These are phyloP conservation scores for Eristalinus sepulchralis DNA, from an alignment of 2,888 invertebrate genomes.

Conservation along the genomic window DNA sequence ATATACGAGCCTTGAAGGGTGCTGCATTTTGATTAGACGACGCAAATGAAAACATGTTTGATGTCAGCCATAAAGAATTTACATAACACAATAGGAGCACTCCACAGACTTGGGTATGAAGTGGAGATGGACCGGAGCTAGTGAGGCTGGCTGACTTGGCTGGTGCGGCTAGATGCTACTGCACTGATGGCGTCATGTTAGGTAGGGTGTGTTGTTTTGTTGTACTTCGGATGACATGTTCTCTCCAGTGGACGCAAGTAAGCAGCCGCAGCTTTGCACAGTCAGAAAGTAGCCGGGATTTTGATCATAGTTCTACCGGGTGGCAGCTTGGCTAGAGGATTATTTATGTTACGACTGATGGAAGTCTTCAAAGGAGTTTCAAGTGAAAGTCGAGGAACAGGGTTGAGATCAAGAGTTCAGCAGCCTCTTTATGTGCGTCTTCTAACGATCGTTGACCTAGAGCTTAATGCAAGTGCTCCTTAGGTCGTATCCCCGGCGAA, in stretches of 20 bases:
- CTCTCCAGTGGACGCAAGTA: not conserved
- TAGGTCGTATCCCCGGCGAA: no score
- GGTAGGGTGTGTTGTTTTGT: not conserved
- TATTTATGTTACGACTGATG: not conserved
- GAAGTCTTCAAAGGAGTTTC: not conserved
- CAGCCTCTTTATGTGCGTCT: no score
- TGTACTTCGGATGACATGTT: not conserved
- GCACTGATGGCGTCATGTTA: not conserved
- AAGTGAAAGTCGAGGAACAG: no score
- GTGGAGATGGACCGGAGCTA: not conserved
- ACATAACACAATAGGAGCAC: conserved; percentile 67
- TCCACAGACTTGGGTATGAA: conserved; percentile 19
- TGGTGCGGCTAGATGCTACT: not conserved
- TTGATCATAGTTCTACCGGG: not conserved
- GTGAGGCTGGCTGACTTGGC: not conserved
- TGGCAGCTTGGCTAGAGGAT: not conserved
- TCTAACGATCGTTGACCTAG: no score
- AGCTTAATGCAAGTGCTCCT: no score
- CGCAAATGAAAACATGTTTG: conserved; percentile 73
- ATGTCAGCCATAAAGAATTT: conserved; percentile 73
- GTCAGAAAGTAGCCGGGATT: not conserved
- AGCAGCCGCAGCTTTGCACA: not conserved
- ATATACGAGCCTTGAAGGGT: conserved; percentile 63
- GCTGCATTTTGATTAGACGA: conserved; percentile 73
- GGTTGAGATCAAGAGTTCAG: no score